These are phyloP conservation scores for Epinotia bilunana DNA, from an alignment of 2,888 invertebrate species.

Conservation along the genomic window DNA sequence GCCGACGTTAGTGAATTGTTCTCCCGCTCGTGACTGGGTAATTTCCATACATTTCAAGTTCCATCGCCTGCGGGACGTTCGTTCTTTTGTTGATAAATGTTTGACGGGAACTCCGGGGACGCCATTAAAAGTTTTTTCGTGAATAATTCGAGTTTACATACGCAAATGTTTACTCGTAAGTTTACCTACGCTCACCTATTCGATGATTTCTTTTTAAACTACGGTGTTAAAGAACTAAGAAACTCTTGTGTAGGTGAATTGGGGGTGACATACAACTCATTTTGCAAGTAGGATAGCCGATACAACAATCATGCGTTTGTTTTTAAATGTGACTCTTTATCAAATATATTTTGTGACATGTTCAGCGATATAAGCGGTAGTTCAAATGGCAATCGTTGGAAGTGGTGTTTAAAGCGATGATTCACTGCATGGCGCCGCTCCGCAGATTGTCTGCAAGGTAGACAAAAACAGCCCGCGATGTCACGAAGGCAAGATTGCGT, in stretches of 20 bases:
- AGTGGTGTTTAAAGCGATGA: conserved; percentile 69
- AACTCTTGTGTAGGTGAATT: conserved; percentile 77
- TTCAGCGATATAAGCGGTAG: not conserved
- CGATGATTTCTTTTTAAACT: conserved; percentile 82
- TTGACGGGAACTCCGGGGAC: conserved; percentile 84
- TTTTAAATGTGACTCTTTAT: not conserved
- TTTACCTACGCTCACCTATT: conserved; percentile 82
- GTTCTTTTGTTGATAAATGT: conserved; percentile 85
- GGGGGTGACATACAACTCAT: conserved; percentile 61
- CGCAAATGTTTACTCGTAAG: conserved; percentile 84
- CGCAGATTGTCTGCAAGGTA: conserved; percentile 67
- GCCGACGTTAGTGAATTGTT: conserved; percentile 84
- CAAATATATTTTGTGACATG: not conserved
- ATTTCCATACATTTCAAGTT: conserved; percentile 85
- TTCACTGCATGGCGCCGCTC: conserved; percentile 62
- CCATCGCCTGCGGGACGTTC: conserved; percentile 85
- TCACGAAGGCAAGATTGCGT: conserved; percentile 67
- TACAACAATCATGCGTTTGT: not conserved
- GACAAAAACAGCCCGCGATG: conserved; percentile 65
- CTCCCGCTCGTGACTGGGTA: conserved; percentile 83
- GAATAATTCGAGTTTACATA: conserved; percentile 85
- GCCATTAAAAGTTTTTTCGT: conserved; percentile 85
- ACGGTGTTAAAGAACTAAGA: conserved; percentile 74
- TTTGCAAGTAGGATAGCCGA: not conserved
- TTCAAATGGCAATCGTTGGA: conserved; percentile 36